Base-by-base conservation (phyloP, 2,113 vertebrate genomes). In the Seriola aureovittata region DNA sequence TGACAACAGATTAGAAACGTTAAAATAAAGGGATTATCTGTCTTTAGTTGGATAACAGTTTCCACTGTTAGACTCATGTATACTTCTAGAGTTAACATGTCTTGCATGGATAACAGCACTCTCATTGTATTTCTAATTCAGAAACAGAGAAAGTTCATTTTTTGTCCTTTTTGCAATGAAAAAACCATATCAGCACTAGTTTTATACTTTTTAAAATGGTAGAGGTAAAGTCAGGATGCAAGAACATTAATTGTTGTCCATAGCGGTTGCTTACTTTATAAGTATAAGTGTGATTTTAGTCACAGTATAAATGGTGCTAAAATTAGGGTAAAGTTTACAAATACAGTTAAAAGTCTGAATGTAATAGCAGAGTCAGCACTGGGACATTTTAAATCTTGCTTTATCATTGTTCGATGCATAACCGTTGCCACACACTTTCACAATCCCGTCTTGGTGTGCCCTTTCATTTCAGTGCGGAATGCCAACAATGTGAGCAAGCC, bases 391-490 rank as follows among this genome's bases (percentile, higher is more conserved):
- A 42, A 36, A 13, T 46, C 71, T 19, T 2, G 17, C n/a, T 19
- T 62, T 29, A 40, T 73, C 0, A 16, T 32, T 34, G 5, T 62
- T 52, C 23, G 63, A 23, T 78, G 19, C 14, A 21, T 21, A 36
- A 57, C 19, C 9, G 8, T 19, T 80, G 13, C 50, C 36, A 38
- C 42, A 75, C 36, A 73, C 38, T 72, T 89, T 84, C 60, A 25
- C 58, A 66, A 23, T 71, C 25, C 12, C 44, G 23, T 48, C 32
- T 52, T 59, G 46, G 4, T 19, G 34, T 68, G 70, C 65, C 55
- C 32, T 71, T 68, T 34, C 21, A 66, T 73, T 75, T 72, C 40
- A 81, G 63, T 72, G 69, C 90, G 60, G 67, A 88, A 88, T 85
- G 59, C 38, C 46, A 73, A 71, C 67, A 82, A 88, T 90, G 85